Evolutionary conservation across 2,888 invertebrate species (phyloP), one percentile per base, ranked within the genome.

Genomic region (Heliconius hortense): DNA sequence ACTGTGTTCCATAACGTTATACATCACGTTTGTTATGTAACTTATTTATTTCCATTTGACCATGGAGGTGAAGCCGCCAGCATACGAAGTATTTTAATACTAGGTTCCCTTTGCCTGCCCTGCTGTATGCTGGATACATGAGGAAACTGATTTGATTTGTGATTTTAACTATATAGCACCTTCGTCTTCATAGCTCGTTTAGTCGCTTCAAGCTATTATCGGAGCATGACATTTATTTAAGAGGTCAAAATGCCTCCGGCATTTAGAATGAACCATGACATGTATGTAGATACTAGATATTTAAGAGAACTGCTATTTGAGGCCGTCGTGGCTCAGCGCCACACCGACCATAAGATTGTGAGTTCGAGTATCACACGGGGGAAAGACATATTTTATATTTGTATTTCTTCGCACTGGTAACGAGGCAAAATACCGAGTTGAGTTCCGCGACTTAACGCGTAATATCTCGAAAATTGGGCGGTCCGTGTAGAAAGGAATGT

Each of bases 291-390:
- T 56, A 56, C 11, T 66, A 66, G 35, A 24, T 68, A 39, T 72
- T 71, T 39, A 73, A 77, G 79, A 77, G 79, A 77, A 77, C 74
- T 56, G 56, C 56, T 56, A 11, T 56, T 56, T n/a, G 56, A 5
- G 13, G n/a, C 35, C 63, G 31, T 64, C 11, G 63, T n/a, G 11
- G 18, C 3, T 11, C 48, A 48, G 18, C 18, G 48, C 18, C 48
- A 48, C 18, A 48, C 5, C 18, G 48, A 7, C 18, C 48, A 15
- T 18, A 11, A 21, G 21, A 21, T 63, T n/a, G 8, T 31, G 35
- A 1, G 15, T 31, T 28, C 31, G 18, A 31, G 18, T 21, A 31
- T 10, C 31, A 3, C 0, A n/a, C n/a, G 10, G 8, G 10, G 8
- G n/a, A 53, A 56, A 18, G 56, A n/a, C 10, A 7, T 10, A 4